Evolutionary conservation across 2,797 vertebrate genomes (phyloP).

Genomic region (Gila robusta): DNA sequence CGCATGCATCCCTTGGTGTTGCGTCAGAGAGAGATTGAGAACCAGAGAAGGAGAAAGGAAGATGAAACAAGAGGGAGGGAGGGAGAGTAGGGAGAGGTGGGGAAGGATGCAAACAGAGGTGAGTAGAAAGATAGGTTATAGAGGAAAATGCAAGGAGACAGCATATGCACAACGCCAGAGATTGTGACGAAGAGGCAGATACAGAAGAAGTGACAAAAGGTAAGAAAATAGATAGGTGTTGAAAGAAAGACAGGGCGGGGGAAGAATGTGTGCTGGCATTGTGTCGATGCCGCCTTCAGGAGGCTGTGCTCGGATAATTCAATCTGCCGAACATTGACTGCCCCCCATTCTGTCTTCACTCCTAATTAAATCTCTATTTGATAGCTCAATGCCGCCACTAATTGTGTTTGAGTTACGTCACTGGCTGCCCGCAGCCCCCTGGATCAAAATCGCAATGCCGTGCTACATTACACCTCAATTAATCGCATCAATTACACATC

Average conservation of each 20-base stretch:
- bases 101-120: slow-evolving; percentile 64
- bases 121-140: slow-evolving; percentile 38
- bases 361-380: slow-evolving; percentile 85
- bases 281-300: slow-evolving; percentile 61
- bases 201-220: slow-evolving; percentile 46
- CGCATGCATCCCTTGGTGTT: slow-evolving; percentile 68
- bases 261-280: slow-evolving; percentile 42
- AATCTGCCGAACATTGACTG: slow-evolving; percentile 81
- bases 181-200: slow-evolving; percentile 58
- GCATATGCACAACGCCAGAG: slow-evolving; percentile 47
- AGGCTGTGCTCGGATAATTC: slow-evolving; percentile 80
- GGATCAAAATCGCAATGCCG: slow-evolving; percentile 68
- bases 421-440: slow-evolving; percentile 60
- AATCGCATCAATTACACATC: slow-evolving; percentile 83
- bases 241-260: slow-evolving; percentile 53
- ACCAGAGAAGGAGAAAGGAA: slow-evolving; percentile 32
- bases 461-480: slow-evolving; percentile 82
- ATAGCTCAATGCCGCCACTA: slow-evolving; percentile 80
- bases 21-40: slow-evolving; percentile 60
- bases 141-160: slow-evolving; percentile 40
- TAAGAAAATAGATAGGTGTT: slow-evolving; percentile 59
- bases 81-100: slow-evolving; percentile 40
- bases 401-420: slow-evolving; percentile 77
- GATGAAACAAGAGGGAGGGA: slow-evolving; percentile 19
- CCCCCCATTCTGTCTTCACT: slow-evolving; percentile 76